Evolutionary conservation across 2,888 invertebrate genomes (phyloP).

Genomic region (Pachliopta kotzebuea): DNA sequence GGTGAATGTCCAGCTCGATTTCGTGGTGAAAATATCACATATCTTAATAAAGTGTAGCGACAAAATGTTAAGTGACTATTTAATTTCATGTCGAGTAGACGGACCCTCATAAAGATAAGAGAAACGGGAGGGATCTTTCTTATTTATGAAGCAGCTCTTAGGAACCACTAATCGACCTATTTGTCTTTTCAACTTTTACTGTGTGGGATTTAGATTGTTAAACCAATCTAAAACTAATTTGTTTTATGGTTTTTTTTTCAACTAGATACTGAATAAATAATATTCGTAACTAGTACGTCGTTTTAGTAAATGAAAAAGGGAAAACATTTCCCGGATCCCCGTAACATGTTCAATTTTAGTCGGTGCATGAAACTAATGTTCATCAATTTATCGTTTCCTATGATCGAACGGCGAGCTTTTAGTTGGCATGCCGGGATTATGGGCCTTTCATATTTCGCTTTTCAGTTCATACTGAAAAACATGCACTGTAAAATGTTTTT

Average conservation of each 20-base stretch:
- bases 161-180: not conserved
- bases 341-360: not conserved
- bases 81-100: conserved; percentile 23
- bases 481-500: conserved; percentile 3
- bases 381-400: conserved; percentile 28
- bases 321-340: not conserved
- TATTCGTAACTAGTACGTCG: not conserved
- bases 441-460: conserved; percentile 29
- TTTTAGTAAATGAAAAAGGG: not conserved
- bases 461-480: conserved; percentile 17
- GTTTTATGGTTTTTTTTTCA: too few relatives aligned
- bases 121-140: conserved; percentile 13
- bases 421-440: conserved; percentile 25
- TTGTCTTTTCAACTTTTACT: not conserved
- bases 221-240: too few relatives aligned
- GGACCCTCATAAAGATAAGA: conserved; percentile 20
- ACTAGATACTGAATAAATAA: too few relatives aligned
- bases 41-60: conserved; percentile 6
- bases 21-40: too few relatives aligned
- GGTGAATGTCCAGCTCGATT: too few relatives aligned
- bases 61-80: conserved; percentile 22
- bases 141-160: not conserved
- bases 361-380: conserved; percentile 17
- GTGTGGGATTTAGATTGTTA: too few relatives aligned
- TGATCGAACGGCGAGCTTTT: conserved; percentile 29